Evolutionary conservation across 2,888 invertebrate species (phyloP), one percentile per base, ranked within the genome.

Genomic region (Nasonovia ribisnigri): DNA sequence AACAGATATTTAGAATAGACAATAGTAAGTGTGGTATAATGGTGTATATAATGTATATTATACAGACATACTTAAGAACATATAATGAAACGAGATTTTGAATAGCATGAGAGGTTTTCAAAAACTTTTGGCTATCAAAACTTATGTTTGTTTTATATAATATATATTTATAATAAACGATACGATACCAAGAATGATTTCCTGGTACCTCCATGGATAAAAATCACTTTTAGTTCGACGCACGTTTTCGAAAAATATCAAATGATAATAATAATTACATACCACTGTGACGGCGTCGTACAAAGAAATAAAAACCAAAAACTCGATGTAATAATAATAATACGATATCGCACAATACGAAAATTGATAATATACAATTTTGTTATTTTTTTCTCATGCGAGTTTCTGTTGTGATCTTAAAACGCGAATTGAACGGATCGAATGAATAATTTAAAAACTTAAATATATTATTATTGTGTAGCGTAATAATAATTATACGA

Each of bases 171-270:
- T 36, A 20, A 48, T 88, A 51, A 36, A 36, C 42, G 11, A 86
- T 86, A 92, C 57, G 57, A 91, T 91, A 91, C 60, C 46, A 24
- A 46, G 57, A 57, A 84, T 54, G 20, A 29, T 91, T 42, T 43
- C 3, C 20, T 51, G 16, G 51, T 20, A 51, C 51, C 1, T 51
- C 16, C 3, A 4, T 16, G 20, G 8, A 77, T 46, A 36, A 36
- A 36, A 36, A 46, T 46, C 43, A 5, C 26, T 46, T 88, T 48
- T 54, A 29, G 29, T 84, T 51, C 54, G 36, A 42, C 29, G 10
- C 91, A 84, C 91, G 84, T 10, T 91, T 77, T 48, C 3, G 6
- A 24, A 60, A 89, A 43, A 29, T 89, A 11, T 67, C 29, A 24
- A 36, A 46, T 42, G 13, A 89, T 57, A 29, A 57, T 57, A 29